Evolutionary conservation across 2,888 invertebrate species (phyloP).

Genomic region (Baccha elongata): DNA sequence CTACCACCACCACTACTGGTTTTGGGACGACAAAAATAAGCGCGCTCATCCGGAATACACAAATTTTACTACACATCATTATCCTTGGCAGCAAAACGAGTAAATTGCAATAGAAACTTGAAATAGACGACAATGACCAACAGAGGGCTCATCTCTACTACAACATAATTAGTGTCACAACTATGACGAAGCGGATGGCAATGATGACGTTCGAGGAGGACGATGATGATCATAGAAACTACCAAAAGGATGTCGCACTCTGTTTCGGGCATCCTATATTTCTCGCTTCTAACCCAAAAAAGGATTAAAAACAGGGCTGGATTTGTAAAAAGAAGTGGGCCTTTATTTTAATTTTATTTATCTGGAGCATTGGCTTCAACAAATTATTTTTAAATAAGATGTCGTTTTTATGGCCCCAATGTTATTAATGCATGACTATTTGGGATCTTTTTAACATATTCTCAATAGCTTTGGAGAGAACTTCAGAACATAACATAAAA

Average conservation of each 20-base stretch:
- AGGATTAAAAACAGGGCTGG: background rate
- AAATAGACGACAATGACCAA: slow-evolving; percentile 33
- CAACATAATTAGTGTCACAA: slow-evolving; percentile 37
- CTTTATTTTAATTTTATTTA: too few relatives aligned
- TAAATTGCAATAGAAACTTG: slow-evolving; percentile 53
- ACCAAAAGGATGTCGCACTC: slow-evolving; percentile 41
- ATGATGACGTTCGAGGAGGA: slow-evolving; percentile 38
- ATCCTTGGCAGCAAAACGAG: slow-evolving; percentile 43
- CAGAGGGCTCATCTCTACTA: background rate
- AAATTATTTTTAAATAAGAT: too few relatives aligned
- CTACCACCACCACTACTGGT: background rate
- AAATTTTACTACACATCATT: slow-evolving; percentile 53
- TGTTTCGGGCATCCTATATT: slow-evolving; percentile 54
- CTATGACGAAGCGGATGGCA: slow-evolving; percentile 38
- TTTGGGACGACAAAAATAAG: slow-evolving; percentile 31
- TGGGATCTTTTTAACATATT: too few relatives aligned
- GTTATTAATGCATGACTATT: too few relatives aligned
- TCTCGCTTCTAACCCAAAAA: background rate
- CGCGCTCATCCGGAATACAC: slow-evolving; percentile 47
- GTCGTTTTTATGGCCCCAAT: too few relatives aligned
- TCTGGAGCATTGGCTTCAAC: too few relatives aligned
- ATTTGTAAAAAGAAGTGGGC: background rate
- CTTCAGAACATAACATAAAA: too few relatives aligned
- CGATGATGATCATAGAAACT: slow-evolving; percentile 11
- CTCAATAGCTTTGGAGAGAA: too few relatives aligned